phyloP scores from a whole-genome alignment of 2,113 vertebrate genomes.

The Neogale vison region DNA sequence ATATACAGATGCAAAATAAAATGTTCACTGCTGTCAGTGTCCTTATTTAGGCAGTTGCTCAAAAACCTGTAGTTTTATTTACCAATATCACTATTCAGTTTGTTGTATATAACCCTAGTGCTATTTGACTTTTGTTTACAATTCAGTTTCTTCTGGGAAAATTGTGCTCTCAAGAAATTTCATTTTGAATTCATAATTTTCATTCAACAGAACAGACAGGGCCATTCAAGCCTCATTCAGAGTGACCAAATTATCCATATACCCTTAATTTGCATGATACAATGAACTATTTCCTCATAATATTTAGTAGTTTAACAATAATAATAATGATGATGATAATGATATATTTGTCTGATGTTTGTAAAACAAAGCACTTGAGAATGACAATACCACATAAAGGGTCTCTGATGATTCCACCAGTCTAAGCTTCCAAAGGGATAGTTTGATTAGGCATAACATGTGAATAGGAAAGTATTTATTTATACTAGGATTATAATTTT shows the following conservation, averaged over 20 bases:
- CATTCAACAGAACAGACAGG: neutral
- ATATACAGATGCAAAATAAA: neutral
- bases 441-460: neutral
- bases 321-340: neutral
- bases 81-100: neutral
- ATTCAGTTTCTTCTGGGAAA: neutral
- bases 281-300: neutral
- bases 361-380: neutral
- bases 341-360: neutral
- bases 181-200: neutral
- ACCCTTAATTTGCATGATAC: neutral
- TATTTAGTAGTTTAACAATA: neutral
- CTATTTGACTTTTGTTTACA: neutral
- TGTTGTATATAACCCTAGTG: neutral
- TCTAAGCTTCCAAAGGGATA: neutral
- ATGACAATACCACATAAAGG: neutral
- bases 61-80: neutral
- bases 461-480: neutral
- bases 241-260: neutral
- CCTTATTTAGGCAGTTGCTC: neutral
- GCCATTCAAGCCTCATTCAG: neutral
- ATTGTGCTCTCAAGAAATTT: neutral
- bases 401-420: neutral
- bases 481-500: neutral
- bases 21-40: neutral